phyloP scores from a whole-genome alignment of 2,113 vertebrate genomes.

The Sceloporus tristichus region DNA sequence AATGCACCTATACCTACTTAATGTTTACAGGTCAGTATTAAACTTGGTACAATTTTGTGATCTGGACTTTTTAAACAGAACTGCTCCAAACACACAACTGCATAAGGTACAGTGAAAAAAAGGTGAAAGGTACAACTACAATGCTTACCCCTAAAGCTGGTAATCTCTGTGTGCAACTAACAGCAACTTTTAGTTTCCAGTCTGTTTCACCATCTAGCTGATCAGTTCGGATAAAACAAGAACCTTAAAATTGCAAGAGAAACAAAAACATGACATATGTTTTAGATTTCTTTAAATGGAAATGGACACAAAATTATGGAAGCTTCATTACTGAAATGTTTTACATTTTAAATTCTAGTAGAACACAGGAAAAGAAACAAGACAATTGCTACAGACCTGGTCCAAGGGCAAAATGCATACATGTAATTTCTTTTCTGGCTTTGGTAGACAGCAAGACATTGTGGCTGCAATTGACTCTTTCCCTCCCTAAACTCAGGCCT shows the following conservation, averaged over 20 bases:
- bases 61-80: neutral
- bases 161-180: conserved; percentile 93
- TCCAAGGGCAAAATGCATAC: neutral
- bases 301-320: neutral
- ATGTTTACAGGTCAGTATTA: neutral
- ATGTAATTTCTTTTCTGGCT: neutral
- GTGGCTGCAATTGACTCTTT: neutral
- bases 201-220: conserved; percentile 98
- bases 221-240: conserved; percentile 96
- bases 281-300: conserved; percentile 33
- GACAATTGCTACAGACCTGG: neutral
- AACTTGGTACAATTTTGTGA: neutral
- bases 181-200: conserved; percentile 96
- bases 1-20: neutral
- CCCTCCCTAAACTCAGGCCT: neutral
- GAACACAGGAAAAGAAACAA: neutral
- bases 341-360: conserved; percentile 22
- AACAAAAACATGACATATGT: conserved; percentile 30
- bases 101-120: neutral
- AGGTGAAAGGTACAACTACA: neutral
- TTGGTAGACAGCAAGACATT: neutral
- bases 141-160: conserved; percentile 90
- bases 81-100: conserved; percentile 5
- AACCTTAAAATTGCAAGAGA: conserved; percentile 79
- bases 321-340: neutral